Evolutionary conservation across 1,140 invertebrate species (phyloP), one percentile per base, ranked within the genome.

Genomic region (Ganaspis sp.): DNA sequence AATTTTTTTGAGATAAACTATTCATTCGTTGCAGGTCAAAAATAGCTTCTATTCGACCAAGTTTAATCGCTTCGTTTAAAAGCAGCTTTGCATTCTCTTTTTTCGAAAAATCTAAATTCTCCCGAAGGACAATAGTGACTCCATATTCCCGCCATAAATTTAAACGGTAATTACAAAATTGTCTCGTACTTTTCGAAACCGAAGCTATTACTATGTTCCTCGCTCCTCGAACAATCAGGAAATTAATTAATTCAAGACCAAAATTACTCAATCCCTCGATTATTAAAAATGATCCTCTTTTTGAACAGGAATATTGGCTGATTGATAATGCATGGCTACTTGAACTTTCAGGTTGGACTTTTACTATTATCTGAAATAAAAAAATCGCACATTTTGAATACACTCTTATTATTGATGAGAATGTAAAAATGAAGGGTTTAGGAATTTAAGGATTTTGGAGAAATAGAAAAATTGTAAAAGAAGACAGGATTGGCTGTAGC

Each of bases 211-310:
- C 91, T 0, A 99, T 81, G 83, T 95, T 95, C 76, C 91, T 94
- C 6, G 95, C 96, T 1, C 97, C 97, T 84, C 96, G 92, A 26
- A 95, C 86, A n/a, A 96, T 93, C 74, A 98, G 91, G 97, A 97
- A 98, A 85, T 97, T 94, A 3, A 94, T 94, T 69, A 99, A 87
- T 88, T 99, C 97, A n/a, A 99, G 91, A 42, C 97, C 97, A 87
- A 99, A 97, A 1, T 97, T 97, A 37, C 97, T 97, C 0, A 98
- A 91, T 74, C 97, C 97, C 40, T 97, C 94, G 1, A 93, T 90
- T 1, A 95, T 92, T 0, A 95, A 84, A 80, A 94, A 94, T 4
- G 76, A 71, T 72, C 82, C 80, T 0, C 38, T 73, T 0, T 54
- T 21, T 0, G 21, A 70, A 6, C 90, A 90, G n/a, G 89, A 75